Percentiles rank a stretch among this genome's conserved stretches.
phyloP scores from a whole-genome alignment of 2,888 invertebrate species.

The Pseudococcus jackbeardsleyi region DNA sequence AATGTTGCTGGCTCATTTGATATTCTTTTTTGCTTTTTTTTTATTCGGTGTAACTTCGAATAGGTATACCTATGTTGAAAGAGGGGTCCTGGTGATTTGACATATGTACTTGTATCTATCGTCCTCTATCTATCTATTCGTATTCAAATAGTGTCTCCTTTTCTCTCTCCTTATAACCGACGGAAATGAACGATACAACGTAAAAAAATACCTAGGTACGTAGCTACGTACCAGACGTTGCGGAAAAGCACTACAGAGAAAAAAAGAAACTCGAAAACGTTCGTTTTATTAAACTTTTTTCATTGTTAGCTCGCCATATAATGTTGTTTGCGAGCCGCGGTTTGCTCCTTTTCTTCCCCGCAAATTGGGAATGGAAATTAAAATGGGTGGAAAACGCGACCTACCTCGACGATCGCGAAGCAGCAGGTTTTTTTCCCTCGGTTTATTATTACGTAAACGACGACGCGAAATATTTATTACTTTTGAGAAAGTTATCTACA shows the following conservation, averaged over 20 bases:
- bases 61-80: background rate
- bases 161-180: background rate
- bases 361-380: constrained; percentile 9
- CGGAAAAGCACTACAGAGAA: background rate
- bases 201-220: too few relatives aligned
- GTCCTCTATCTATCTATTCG: background rate
- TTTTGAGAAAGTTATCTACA: background rate
- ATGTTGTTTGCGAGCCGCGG: background rate
- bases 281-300: background rate
- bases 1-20: background rate
- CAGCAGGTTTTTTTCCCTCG: background rate
- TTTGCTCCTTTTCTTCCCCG: background rate
- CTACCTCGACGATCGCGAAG: background rate
- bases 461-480: background rate
- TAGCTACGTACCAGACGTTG: background rate
- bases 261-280: background rate
- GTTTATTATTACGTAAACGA: background rate
- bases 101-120: background rate
- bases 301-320: background rate
- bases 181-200: background rate
- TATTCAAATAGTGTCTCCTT: background rate
- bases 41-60: background rate
- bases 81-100: background rate
- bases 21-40: background rate
- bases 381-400: background rate